These are phyloP conservation scores for Todiramphus saurophagus DNA, from an alignment of 2,113 vertebrate species.

Conservation along the genomic window DNA sequence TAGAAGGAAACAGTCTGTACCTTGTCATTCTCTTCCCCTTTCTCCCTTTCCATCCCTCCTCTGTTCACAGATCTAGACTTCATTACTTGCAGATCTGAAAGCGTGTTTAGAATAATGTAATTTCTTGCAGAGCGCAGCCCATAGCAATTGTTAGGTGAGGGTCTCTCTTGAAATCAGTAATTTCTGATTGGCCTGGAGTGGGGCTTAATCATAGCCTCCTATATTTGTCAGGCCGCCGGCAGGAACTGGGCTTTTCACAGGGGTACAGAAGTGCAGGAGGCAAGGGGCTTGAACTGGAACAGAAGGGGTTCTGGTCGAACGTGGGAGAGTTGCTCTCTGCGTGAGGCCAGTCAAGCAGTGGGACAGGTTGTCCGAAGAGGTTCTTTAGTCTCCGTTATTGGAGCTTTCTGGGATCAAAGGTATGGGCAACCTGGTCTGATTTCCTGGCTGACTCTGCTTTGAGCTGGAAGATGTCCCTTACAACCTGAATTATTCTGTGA, in stretches of 20 bases:
- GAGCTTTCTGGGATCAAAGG: background rate
- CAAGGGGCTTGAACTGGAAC: fast-evolving
- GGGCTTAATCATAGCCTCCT: background rate
- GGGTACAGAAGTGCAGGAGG: background rate
- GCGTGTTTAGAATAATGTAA: background rate
- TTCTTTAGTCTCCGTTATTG: background rate
- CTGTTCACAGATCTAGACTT: background rate
- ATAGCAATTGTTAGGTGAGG: background rate
- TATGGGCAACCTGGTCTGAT: background rate
- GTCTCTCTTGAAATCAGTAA: background rate
- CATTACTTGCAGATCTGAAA: background rate
- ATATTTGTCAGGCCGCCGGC: background rate
- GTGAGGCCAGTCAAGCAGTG: fast-evolving
- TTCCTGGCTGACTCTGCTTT: background rate
- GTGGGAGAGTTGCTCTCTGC: background rate
- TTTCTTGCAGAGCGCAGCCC: background rate
- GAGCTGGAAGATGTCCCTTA: background rate
- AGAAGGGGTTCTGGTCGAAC: background rate
- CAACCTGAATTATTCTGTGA: background rate
- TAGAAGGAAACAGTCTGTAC: background rate
- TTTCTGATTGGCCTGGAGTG: background rate
- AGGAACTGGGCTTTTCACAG: background rate
- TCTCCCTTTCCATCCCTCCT: background rate
- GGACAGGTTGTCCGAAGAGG: background rate
- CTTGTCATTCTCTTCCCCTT: background rate